phyloP scores from a whole-genome alignment of 2,113 vertebrate genomes.

The Erythrocebus patas region DNA sequence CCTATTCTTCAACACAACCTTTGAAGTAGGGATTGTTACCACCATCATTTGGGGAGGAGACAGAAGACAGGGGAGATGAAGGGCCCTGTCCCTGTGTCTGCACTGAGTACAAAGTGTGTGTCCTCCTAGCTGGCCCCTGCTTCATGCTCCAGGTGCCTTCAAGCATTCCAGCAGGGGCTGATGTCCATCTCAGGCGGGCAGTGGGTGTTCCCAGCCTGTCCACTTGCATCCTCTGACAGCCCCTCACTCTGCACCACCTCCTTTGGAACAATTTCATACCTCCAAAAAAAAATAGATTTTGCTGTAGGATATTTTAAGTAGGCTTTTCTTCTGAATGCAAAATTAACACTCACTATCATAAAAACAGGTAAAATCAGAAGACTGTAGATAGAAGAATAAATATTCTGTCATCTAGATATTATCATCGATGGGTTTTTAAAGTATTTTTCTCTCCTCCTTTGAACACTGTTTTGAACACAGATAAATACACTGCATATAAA shows the following conservation, averaged over 20 bases:
- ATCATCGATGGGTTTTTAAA: neutral
- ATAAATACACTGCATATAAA: neutral
- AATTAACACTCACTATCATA: neutral
- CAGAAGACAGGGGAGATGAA: accelerated
- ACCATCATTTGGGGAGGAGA: neutral
- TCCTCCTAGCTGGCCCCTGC: neutral
- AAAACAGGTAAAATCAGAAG: neutral
- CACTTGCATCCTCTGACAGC: neutral
- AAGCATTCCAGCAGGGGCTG: neutral
- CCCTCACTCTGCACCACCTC: neutral
- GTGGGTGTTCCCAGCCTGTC: too few species aligned
- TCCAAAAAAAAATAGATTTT: neutral
- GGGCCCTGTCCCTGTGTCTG: neutral
- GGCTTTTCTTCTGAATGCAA: neutral
- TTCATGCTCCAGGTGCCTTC: too few species aligned
- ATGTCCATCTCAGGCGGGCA: accelerated
- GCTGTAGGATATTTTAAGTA: neutral
- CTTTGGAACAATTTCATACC: accelerated
- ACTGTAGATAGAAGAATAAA: neutral
- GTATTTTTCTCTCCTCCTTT: neutral
- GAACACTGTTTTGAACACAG: neutral
- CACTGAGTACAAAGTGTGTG: neutral
- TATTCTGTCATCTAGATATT: neutral
- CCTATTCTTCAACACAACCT: neutral
- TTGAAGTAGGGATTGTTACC: accelerated